Evolutionary conservation across 1,140 invertebrate genomes (phyloP).

Genomic region (Dendroctonus ponderosae): DNA sequence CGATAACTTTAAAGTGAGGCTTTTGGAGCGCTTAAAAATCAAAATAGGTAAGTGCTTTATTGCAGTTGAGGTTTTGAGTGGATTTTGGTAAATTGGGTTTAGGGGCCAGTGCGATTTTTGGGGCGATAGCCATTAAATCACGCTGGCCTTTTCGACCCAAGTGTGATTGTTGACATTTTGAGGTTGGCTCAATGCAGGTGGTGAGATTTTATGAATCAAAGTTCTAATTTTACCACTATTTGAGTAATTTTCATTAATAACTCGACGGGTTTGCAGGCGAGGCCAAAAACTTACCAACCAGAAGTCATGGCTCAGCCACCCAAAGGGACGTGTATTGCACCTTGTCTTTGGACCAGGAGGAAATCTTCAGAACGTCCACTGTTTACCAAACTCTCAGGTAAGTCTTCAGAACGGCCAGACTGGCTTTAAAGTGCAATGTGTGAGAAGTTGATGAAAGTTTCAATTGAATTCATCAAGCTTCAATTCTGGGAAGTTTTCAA

Average conservation of each 20-base stretch:
- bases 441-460: no score
- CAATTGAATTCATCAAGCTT: no score
- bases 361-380: slow-evolving; percentile 84
- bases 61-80: neutral
- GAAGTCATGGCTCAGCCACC: slow-evolving; percentile 72
- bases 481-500: no score
- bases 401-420: neutral
- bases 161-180: slow-evolving; percentile 42
- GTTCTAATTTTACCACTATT: slow-evolving; percentile 10
- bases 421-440: no score
- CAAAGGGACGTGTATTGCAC: slow-evolving; percentile 81
- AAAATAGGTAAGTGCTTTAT: slow-evolving; percentile 68
- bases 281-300: slow-evolving; percentile 81
- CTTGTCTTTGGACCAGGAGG: slow-evolving; percentile 85
- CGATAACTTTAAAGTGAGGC: slow-evolving; percentile 77
- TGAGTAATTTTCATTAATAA: slow-evolving; percentile 24
- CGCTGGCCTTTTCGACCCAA: slow-evolving; percentile 3
- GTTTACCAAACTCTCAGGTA: slow-evolving; percentile 81
- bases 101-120: neutral
- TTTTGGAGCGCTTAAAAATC: slow-evolving; percentile 82
- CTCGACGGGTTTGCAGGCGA: slow-evolving; percentile 62
- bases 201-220: slow-evolving; percentile 39
- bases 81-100: slow-evolving; percentile 2
- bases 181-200: slow-evolving; percentile 43
- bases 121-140: neutral